These are phyloP conservation scores for Teleopsis dalmanni DNA, from an alignment of 1,140 invertebrate genomes.

Conservation along the genomic window DNA sequence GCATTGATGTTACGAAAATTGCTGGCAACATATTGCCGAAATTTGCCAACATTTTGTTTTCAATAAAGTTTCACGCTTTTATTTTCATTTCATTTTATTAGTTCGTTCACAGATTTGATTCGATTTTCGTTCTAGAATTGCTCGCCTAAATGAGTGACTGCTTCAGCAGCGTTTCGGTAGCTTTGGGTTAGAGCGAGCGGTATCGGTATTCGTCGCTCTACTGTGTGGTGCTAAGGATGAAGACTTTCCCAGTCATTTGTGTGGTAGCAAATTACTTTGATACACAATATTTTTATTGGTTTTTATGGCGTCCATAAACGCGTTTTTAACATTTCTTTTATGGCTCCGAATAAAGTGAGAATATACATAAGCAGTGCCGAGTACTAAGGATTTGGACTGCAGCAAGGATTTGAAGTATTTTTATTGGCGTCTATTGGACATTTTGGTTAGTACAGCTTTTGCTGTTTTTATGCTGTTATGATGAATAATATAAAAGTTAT, in stretches of 20 bases:
- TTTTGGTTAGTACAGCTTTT: too few species aligned
- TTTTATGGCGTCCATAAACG: slow-evolving; percentile 8
- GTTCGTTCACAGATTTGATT: background rate
- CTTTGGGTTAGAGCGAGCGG: background rate
- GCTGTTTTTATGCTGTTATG: too few species aligned
- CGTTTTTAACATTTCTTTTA: background rate
- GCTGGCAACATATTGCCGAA: too few species aligned
- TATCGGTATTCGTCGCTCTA: too few species aligned
- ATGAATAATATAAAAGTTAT: too few species aligned
- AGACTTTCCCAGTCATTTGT: background rate
- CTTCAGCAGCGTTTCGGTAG: background rate
- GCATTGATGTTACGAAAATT: background rate
- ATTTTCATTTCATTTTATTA: background rate
- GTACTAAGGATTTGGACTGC: too few species aligned
- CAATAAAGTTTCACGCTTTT: slow-evolving; percentile 4
- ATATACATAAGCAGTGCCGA: too few species aligned
- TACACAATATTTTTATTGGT: slow-evolving; percentile 9
- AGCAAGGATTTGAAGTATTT: too few species aligned
- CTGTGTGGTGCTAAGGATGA: too few species aligned
- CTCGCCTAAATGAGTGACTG: background rate
- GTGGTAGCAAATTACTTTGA: slow-evolving; percentile 9
- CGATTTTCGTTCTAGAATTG: background rate
- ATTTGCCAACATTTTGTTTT: slow-evolving; percentile 7
- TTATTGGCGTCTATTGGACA: too few species aligned
- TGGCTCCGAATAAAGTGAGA: too few species aligned